Percentiles rank a stretch among this genome's conserved stretches.
These are phyloP conservation scores for Hyla sarda DNA, from an alignment of 2,113 vertebrate genomes.

Conservation along the genomic window DNA sequence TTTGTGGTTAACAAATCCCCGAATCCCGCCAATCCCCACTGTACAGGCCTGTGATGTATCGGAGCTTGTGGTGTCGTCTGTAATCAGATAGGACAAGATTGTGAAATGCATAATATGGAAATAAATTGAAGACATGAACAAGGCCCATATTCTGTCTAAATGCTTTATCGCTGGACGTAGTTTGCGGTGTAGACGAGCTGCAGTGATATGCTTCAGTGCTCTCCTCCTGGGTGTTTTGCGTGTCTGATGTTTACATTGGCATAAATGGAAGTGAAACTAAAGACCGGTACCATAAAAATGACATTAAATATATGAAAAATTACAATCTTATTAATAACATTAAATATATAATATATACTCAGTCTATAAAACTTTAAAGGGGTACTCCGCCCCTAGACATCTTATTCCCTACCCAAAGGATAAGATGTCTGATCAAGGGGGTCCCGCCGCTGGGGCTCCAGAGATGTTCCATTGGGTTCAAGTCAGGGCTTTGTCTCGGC, in stretches of 20 bases:
- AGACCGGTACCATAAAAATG: neutral
- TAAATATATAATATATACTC: neutral
- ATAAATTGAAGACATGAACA: neutral
- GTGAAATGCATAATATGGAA: neutral
- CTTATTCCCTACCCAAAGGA: no score
- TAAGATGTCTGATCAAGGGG: no score
- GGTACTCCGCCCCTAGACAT: no score
- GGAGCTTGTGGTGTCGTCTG: neutral
- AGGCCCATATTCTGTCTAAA: neutral
- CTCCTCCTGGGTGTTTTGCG: neutral
- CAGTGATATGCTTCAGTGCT: neutral
- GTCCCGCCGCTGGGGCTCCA: no score
- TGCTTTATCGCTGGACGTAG: neutral
- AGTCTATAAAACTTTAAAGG: neutral
- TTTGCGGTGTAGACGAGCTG: neutral
- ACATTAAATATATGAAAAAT: neutral
- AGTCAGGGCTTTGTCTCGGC: no score
- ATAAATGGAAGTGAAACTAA: neutral
- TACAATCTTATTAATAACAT: neutral
- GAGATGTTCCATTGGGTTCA: no score
- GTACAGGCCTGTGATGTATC: neutral
- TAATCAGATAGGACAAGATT: neutral
- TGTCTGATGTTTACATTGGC: neutral
- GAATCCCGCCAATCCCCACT: neutral
- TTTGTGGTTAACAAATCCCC: constrained; percentile 42